phyloP scores from a whole-genome alignment of 2,113 vertebrate genomes.

The Misgurnus anguillicaudatus region DNA sequence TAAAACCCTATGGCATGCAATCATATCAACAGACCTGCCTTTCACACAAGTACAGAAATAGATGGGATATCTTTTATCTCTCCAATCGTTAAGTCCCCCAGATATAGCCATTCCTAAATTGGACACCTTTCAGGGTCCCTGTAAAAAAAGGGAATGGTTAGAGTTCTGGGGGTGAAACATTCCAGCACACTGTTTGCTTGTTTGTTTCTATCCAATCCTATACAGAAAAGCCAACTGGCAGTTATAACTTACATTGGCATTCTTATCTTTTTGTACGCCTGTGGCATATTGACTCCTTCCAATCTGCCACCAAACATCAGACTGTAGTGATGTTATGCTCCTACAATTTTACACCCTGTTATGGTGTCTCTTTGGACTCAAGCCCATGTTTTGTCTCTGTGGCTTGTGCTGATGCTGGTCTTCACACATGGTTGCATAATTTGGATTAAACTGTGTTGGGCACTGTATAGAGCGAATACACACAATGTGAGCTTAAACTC shows the following conservation, averaged over 20 bases:
- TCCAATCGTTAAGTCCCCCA: conserved; percentile 4
- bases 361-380: neutral
- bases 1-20: conserved; percentile 12
- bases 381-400: conserved; percentile 17
- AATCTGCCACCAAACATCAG: neutral
- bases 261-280: neutral
- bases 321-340: neutral
- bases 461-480: conserved; percentile 42
- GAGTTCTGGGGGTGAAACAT: neutral
- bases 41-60: conserved; percentile 28
- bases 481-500: conserved; percentile 52
- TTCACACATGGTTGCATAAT: conserved; percentile 40
- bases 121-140: neutral
- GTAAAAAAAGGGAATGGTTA: conserved; percentile 24
- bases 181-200: neutral
- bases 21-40: conserved; percentile 30
- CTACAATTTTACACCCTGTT: neutral
- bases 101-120: conserved; percentile 9
- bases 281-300: neutral
- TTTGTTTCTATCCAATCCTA: conserved; percentile 12
- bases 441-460: conserved; percentile 12
- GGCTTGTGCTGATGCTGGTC: conserved; percentile 32
- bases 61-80: conserved; percentile 19
- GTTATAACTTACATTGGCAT: neutral
- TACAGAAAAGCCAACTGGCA: neutral